phyloP scores from a whole-genome alignment of 2,888 invertebrate species.

The Entomobrya multifasciata region DNA sequence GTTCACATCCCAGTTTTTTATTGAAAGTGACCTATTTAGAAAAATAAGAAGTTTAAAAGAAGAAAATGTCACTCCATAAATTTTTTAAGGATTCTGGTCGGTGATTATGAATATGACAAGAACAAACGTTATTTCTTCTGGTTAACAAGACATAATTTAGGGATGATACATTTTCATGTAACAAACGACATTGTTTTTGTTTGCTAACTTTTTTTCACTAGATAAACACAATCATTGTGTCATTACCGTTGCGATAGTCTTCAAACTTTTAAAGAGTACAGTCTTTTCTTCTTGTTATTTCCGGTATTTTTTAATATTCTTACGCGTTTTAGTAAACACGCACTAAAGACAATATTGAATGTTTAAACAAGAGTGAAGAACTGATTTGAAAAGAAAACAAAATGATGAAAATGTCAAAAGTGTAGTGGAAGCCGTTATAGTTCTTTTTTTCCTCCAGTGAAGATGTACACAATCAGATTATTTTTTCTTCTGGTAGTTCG shows the following conservation, averaged over 20 bases:
- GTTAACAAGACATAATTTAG: too few relatives aligned
- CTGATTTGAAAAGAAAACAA: conserved; percentile 8
- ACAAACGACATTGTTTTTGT: too few relatives aligned
- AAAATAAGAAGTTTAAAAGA: neutral
- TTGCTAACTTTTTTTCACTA: too few relatives aligned
- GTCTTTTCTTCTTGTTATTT: conserved; percentile 44
- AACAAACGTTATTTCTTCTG: too few relatives aligned
- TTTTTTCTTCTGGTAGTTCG: too few relatives aligned
- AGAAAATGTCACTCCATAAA: neutral
- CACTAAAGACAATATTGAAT: neutral
- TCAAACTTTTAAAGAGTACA: conserved; percentile 52
- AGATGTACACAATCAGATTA: conserved; percentile 11
- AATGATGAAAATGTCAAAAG: neutral
- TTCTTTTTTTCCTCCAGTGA: too few relatives aligned
- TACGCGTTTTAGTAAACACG: neutral
- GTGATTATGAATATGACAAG: too few relatives aligned
- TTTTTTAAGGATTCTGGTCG: neutral
- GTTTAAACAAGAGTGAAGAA: neutral
- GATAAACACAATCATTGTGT: neutral
- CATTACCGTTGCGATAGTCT: conserved; percentile 16
- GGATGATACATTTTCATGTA: too few relatives aligned
- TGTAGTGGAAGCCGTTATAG: too few relatives aligned
- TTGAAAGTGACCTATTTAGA: too few relatives aligned
- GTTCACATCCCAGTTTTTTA: neutral
- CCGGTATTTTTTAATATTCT: neutral